Conservation (phyloP, 2,888 invertebrate species). For the Macrosoma leucophasiata region DNA sequence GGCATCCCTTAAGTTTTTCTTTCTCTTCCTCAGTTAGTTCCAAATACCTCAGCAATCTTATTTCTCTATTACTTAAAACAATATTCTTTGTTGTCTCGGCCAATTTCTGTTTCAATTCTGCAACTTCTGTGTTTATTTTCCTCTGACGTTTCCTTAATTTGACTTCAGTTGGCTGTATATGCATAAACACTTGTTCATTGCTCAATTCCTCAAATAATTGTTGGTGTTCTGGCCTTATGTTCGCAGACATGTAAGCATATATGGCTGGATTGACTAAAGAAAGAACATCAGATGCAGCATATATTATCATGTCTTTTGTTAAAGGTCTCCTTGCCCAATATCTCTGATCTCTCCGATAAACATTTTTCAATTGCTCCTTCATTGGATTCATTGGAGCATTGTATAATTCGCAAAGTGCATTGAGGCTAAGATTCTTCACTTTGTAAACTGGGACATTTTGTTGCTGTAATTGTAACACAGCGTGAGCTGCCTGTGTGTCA, state of each 20-base stretch:
- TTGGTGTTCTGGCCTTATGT: conserved; percentile 82
- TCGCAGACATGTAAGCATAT: conserved; percentile 80
- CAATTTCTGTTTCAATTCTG: conserved; percentile 88
- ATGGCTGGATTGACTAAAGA: conserved; percentile 91
- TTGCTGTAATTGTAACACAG: conserved; percentile 92
- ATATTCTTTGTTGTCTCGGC: conserved; percentile 89
- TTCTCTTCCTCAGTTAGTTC: conserved; percentile 95
- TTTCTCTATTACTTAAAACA: conserved; percentile 93
- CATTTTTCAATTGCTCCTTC: conserved; percentile 92
- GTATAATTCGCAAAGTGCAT: conserved; percentile 92
- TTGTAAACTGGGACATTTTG: conserved; percentile 94
- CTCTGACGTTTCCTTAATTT: conserved; percentile 91
- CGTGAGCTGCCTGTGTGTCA: conserved; percentile 95
- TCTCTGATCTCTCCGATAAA: conserved; percentile 88
- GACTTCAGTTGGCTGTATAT: conserved; percentile 89
- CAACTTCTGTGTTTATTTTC: conserved; percentile 92
- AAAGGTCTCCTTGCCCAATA: conserved; percentile 94
- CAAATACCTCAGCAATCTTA: conserved; percentile 89
- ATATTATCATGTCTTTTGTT: conserved; percentile 92
- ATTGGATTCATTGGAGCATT: conserved; percentile 92
- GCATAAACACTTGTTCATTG: conserved; percentile 90
- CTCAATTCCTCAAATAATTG: conserved; percentile 88
- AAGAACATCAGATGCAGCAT: conserved; percentile 92
- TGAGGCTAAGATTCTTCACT: conserved; percentile 93
- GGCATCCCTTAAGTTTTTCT: conserved; percentile 91